Evolutionary conservation across 2,113 vertebrate species (phyloP), one percentile per base, ranked within the genome.

Genomic region (Istiophorus platypterus): DNA sequence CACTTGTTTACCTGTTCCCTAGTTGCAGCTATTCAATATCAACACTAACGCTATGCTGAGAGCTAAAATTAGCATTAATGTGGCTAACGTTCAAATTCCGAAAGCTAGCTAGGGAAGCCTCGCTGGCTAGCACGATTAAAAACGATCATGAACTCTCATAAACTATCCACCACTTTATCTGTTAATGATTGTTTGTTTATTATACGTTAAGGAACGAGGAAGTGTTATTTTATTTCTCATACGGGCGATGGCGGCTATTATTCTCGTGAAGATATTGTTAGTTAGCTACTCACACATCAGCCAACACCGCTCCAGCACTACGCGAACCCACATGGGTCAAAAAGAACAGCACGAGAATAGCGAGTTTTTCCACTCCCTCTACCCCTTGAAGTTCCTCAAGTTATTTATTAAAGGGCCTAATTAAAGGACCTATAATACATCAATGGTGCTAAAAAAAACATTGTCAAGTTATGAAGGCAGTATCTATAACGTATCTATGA

Each of bases 261-360:
- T 27, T 63, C 9, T 37, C 45, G 37, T 61, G 37, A 76, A 70
- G 56, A 76, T 34, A 80, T 47, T 54, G 57, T 51, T 88, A 31
- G 87, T 74, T 87, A 91, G 86, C 77, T 92, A 93, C 95, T 95
- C 88, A 92, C 92, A 93, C 93, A 92, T 91, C 88, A 76, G 81
- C 79, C 87, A 85, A 74, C 82, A 79, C 84, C 81, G 83, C 83
- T 82, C 86, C 87, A 73, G 1, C 69, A 81, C 76, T 92, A 95
- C 91, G 93, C 93, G 14, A 91, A 22, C 65, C 24, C 71, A 31
- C 14, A 34, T 2, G 18, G 81, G 67, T 73, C 85, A 87, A 78
- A 78, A 41, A 1, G 18, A 20, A 59, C 31, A 2, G 9, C 0
- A n/a, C 2, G 11, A 54, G 47, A 78, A 73, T 9, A 8, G 68